These are phyloP conservation scores for Lordiphosa clarofinis DNA, from an alignment of 1,140 invertebrate genomes.

Conservation along the genomic window DNA sequence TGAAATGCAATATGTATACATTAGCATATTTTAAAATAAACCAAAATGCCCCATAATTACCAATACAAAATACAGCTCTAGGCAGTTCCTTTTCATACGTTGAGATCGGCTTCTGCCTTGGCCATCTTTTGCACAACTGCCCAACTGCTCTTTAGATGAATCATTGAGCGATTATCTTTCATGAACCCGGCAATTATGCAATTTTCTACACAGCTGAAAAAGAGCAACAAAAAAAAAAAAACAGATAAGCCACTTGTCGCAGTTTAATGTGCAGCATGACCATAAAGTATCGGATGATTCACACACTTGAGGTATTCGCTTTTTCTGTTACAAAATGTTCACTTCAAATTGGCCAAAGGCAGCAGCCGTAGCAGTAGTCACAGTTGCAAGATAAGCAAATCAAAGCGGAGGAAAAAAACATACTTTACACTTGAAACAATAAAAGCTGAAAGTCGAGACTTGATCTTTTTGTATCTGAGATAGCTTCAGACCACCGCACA, in stretches of 20 bases:
- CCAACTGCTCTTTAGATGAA: conserved; percentile 31
- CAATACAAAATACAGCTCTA: conserved; percentile 1
- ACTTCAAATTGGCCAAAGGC: conserved; percentile 32
- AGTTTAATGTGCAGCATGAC: conserved; percentile 45
- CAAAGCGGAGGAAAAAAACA: conserved; percentile 20
- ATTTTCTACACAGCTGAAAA: conserved; percentile 39
- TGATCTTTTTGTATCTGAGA: conserved; percentile 28
- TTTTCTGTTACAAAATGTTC: conserved; percentile 53
- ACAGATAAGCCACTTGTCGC: conserved; percentile 57
- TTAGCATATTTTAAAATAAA: no score
- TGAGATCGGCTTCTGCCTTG: not conserved
- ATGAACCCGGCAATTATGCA: conserved; percentile 59
- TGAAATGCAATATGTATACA: no score
- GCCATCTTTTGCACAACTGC: conserved; percentile 10
- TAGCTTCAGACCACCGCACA: conserved; percentile 46
- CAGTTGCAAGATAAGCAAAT: conserved; percentile 38
- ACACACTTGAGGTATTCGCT: conserved; percentile 23
- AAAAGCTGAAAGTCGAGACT: conserved; percentile 38
- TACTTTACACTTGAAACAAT: conserved; percentile 54
- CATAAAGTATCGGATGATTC: conserved; percentile 39
- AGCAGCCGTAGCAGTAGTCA: conserved; percentile 39
- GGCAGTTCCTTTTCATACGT: conserved; percentile 3
- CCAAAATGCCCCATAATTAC: no score
- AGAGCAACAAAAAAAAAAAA: conserved; percentile 1
- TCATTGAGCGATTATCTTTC: conserved; percentile 38